Conservation (phyloP, 2,113 vertebrate genomes). For the Porphyrio hochstetteri region DNA sequence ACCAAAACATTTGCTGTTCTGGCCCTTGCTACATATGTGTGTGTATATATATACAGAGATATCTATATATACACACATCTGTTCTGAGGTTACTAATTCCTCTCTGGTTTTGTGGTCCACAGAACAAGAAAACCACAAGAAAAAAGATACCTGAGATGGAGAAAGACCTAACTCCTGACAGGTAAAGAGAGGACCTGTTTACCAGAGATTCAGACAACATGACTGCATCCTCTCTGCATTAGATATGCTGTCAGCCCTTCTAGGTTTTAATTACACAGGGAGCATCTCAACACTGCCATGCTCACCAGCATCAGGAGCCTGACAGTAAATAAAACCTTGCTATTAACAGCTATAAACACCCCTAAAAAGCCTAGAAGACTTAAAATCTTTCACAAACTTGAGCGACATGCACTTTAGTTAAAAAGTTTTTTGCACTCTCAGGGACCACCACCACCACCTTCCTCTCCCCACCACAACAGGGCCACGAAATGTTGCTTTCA, state of each 20-base stretch:
- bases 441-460: background rate
- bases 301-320: background rate
- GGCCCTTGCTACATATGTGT: too few relatives aligned
- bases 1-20: background rate
- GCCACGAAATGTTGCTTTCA: background rate
- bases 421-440: background rate
- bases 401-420: background rate
- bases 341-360: background rate
- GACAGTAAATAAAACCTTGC: background rate
- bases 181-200: constrained; percentile 61
- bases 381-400: background rate
- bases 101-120: constrained; percentile 20
- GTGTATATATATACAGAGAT: too few relatives aligned
- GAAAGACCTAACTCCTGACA: constrained; percentile 80
- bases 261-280: background rate
- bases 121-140: constrained; percentile 47
- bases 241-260: background rate
- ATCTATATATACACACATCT: too few relatives aligned
- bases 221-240: background rate
- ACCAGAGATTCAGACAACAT: background rate
- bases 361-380: background rate
- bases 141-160: constrained; percentile 73
- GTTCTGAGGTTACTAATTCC: background rate
- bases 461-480: background rate
- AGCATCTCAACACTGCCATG: background rate